phyloP scores from a whole-genome alignment of 2,113 vertebrate genomes.

The Corythornis vintsioides region DNA sequence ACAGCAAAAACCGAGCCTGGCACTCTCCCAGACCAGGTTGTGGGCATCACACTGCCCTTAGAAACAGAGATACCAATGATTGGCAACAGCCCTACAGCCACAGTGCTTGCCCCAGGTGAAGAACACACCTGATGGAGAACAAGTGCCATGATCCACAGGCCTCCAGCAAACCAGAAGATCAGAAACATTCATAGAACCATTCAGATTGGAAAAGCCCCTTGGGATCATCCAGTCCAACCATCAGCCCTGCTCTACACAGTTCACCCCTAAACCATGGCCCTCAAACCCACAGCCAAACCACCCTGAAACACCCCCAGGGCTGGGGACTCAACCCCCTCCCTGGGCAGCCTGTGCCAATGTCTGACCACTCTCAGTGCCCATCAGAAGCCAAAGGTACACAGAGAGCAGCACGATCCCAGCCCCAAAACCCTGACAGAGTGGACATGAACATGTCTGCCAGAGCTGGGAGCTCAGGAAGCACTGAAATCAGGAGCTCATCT shows the following conservation, averaged over 20 bases:
- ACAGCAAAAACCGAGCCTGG: not conserved
- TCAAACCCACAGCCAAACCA: too few species aligned
- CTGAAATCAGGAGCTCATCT: not conserved
- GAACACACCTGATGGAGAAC: not conserved
- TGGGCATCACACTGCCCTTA: not conserved
- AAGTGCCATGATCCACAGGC: rapidly evolving
- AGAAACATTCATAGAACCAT: not conserved
- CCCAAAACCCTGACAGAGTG: not conserved
- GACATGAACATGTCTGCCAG: not conserved
- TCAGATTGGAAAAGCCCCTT: too few species aligned
- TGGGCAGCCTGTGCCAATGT: too few species aligned
- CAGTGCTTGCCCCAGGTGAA: not conserved
- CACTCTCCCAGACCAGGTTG: not conserved
- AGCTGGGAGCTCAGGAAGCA: not conserved
- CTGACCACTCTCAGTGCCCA: not conserved
- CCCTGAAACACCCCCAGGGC: too few species aligned
- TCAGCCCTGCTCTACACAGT: too few species aligned
- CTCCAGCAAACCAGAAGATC: not conserved
- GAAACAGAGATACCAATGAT: not conserved
- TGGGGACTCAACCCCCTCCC: too few species aligned
- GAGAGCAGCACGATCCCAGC: not conserved
- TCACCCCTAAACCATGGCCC: too few species aligned
- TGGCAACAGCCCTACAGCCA: not conserved
- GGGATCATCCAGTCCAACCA: too few species aligned
- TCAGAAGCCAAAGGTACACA: not conserved